Evolutionary conservation across 2,797 vertebrate genomes (phyloP), one percentile per base, ranked within the genome.

Genomic region (Siniperca obscura): DNA sequence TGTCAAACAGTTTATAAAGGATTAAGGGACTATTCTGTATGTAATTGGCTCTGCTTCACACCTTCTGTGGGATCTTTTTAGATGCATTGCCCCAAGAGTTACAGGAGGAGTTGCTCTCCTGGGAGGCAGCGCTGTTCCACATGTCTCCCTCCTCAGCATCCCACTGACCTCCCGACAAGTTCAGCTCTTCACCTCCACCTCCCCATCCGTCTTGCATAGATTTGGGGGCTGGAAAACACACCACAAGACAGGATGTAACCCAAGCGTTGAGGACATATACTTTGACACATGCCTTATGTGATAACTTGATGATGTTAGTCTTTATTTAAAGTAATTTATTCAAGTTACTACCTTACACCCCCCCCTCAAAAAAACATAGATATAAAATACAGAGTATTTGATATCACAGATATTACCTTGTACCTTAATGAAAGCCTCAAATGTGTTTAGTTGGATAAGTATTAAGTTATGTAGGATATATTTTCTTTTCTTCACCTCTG

Each of bases 191-290:
- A 30, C 97, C 96, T 78, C 98, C 97, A 78, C 97, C 97, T 93
- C 97, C 97, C 98, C 98, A 99, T 95, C 97, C 95, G 30, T 98
- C 97, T 98, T 98, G 98, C 97, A 98, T 98, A 98, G 98, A 95
- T 97, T 99, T 99, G 79, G 97, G 96, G 93, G 96, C 98, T 99
- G 85, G n/a, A 87, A 84, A 80, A 75, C n/a, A 76, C 42, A 73
- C 4, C 42, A 73, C 4, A 75, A 36, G 2, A 71, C 12, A 67
- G 12, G 56, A 72, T 59, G 27, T 67, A 74, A 73, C 66, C 14
- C 21, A 76, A 78, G 27, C 8, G 1, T 8, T 21, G 48, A 62
- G 1, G 7, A 48, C 0, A 17, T 17, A 60, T 13, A 59, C 2
- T 27, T 38, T 4, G 59, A 60, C 13, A 56, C 12, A 25, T 52